Conservation (phyloP, 2,113 vertebrate species). For the Spheniscus mendiculus region DNA sequence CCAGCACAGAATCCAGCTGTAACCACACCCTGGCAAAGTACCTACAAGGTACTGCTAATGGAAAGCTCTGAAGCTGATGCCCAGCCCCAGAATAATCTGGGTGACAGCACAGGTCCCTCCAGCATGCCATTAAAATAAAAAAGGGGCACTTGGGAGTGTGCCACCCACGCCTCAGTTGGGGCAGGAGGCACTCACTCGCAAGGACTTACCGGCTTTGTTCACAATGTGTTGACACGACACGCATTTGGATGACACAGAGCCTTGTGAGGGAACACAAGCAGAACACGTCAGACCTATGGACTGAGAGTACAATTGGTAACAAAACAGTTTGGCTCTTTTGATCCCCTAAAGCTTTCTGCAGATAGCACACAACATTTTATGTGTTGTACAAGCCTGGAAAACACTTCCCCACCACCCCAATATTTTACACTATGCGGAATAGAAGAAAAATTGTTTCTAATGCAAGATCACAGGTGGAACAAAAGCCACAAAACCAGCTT, state of each 20-base stretch:
- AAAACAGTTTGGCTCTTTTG: not conserved
- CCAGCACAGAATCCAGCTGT: not conserved
- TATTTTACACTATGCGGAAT: not conserved
- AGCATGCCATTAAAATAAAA: not conserved
- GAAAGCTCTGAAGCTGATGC: not conserved
- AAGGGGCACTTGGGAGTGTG: not conserved
- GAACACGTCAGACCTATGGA: not conserved
- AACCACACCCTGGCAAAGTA: not conserved
- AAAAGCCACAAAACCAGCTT: not conserved
- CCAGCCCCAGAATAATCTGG: not conserved
- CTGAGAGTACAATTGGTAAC: rapidly evolving
- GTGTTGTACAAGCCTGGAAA: not conserved
- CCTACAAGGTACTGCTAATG: not conserved
- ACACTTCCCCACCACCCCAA: rapidly evolving
- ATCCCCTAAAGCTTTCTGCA: not conserved
- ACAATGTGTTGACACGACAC: not conserved
- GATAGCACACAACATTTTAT: not conserved
- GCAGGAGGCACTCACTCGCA: not conserved
- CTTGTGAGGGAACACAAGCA: not conserved
- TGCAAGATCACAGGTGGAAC: not conserved
- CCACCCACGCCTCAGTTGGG: not conserved
- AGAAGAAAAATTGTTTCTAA: not conserved
- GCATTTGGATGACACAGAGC: not conserved
- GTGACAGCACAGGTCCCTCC: not conserved
- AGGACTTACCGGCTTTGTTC: not conserved